phyloP scores from a whole-genome alignment of 2,113 vertebrate genomes.

The Tetrao urogallus region DNA sequence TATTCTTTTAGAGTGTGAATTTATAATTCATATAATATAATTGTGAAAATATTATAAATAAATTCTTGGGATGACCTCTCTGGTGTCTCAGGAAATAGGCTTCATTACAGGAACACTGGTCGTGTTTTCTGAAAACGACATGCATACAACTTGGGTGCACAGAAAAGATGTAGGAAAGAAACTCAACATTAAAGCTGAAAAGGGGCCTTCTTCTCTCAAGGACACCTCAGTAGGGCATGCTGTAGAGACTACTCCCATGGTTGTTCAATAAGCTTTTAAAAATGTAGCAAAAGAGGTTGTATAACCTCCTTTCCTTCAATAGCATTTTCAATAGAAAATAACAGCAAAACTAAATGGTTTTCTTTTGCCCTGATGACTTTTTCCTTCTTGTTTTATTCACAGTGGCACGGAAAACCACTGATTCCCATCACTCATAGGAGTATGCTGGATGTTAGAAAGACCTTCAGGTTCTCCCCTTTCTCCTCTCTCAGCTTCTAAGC shows the following conservation, averaged over 20 bases:
- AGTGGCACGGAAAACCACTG: neutral
- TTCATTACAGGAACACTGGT: neutral
- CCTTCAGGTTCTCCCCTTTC: neutral
- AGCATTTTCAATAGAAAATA: neutral
- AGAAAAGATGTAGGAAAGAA: neutral
- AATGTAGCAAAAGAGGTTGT: neutral
- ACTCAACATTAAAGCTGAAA: neutral
- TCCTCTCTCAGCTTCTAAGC: neutral
- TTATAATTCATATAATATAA: too few species aligned
- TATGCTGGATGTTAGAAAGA: neutral
- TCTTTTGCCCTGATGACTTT: neutral
- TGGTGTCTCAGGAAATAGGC: neutral
- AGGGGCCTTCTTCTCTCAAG: neutral
- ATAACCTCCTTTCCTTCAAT: neutral
- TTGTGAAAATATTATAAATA: neutral
- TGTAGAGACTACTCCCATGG: neutral
- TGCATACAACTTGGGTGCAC: neutral
- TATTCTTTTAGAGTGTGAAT: neutral
- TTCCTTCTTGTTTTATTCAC: neutral
- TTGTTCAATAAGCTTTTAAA: neutral
- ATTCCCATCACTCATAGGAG: neutral
- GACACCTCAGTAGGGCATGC: neutral
- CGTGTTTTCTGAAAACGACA: neutral
- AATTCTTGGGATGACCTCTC: neutral
- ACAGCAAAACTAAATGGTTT: neutral